Base-by-base conservation (phyloP, 2,888 invertebrate species). In the Dione vanillae region DNA sequence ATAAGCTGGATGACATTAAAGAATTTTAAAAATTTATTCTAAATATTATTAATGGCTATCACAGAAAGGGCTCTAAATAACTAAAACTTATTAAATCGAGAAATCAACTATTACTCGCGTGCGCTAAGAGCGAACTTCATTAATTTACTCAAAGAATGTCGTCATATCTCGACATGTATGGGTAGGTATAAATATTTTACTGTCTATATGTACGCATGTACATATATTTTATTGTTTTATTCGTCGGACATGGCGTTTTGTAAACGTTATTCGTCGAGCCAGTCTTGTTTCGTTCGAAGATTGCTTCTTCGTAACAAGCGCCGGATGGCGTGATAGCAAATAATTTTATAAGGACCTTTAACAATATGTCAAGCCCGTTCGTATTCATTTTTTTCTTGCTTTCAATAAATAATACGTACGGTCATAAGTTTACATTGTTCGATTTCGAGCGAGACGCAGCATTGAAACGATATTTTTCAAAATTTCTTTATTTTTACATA, bases 1-100 rank as follows among this genome's bases (percentile, higher is more conserved):
- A 92, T 93, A 92, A 93, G 92, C 91, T 91, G 91, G 91, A 92
- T 92, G 92, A 92, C 92, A 92, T 92, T 92, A 91, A 84, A 89
- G 92, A 92, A 93, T 92, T 92, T 87, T 85, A 92, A 91, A 92
- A 85, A 93, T 91, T 84, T 89, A 87, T 89, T 88, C 88, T 85
- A 89, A 88, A 83, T 85, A 90, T 91, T 88, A 92, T 91, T 92
- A 92, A 93, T 90, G 87, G 87, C 87, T 86, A 85, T 84, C 85
- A 85, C 86, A 87, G 86, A 88, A 85, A 85, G 84, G 86, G 84
- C 83, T 83, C 82, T 81, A 79, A 83, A 27, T 27, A 27, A 27
- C 27, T 5, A 27, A 82, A 84, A 82, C 86, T 88, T 88, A 88
- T 90, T 89, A 87, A 87, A 90, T 89, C 83, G 85, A 88, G 87